Evolutionary conservation across 2,888 invertebrate species (phyloP).

Genomic region (Galeopsomyia nigrocyanea): DNA sequence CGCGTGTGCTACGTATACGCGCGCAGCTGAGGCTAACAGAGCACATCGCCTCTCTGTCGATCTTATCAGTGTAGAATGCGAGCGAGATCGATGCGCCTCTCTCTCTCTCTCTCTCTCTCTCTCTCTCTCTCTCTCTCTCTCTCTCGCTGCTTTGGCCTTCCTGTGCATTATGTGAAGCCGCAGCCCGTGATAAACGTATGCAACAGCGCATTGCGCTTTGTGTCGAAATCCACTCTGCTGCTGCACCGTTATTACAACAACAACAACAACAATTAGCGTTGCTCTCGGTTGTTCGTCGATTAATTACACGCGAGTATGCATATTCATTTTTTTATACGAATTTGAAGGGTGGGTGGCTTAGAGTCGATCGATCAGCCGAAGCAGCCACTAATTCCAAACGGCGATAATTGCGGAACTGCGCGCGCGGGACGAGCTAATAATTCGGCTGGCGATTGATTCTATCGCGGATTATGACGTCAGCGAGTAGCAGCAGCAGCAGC

Average conservation of each 20-base stretch:
- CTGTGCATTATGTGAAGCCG: conserved; percentile 17
- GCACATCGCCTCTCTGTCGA: conserved; percentile 37
- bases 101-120: conserved; percentile 2
- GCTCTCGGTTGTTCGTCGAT: neutral
- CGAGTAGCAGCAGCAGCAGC: neutral
- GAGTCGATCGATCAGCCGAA: too few species aligned
- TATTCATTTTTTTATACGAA: too few species aligned
- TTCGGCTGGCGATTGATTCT: too few species aligned
- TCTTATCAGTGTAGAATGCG: conserved; percentile 19
- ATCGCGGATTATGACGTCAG: conserved; percentile 29
- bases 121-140: conserved; percentile 1
- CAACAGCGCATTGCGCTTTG: neutral
- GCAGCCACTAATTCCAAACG: too few species aligned
- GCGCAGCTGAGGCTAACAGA: conserved; percentile 21
- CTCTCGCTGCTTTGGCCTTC: neutral
- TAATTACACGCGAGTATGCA: conserved; percentile 23
- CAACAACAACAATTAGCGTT: too few species aligned
- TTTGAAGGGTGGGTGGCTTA: too few species aligned
- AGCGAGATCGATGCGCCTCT: conserved; percentile 17
- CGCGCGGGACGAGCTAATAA: too few species aligned
- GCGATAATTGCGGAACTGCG: too few species aligned
- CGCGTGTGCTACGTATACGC: neutral
- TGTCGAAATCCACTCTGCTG: conserved; percentile 10
- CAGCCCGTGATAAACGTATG: neutral
- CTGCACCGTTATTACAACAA: too few species aligned